Conservation (phyloP, 2,888 invertebrate species). For the Rhorus exstirpatorius region DNA sequence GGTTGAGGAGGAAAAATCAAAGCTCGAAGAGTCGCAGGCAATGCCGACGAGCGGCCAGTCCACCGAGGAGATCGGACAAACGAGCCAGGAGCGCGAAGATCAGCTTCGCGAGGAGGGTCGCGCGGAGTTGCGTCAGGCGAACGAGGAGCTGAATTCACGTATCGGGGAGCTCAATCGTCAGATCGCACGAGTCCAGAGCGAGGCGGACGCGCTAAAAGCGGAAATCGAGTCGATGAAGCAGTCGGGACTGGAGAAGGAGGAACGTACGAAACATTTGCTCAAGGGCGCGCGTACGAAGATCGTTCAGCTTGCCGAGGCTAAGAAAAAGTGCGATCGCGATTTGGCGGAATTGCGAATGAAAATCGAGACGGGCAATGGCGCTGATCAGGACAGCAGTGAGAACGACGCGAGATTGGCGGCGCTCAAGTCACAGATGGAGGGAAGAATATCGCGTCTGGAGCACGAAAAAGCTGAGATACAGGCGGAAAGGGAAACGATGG, state of each 20-base stretch:
- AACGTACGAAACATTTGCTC: constrained; percentile 89
- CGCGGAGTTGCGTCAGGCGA: constrained; percentile 84
- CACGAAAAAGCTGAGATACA: constrained; percentile 91
- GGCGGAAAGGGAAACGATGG: constrained; percentile 90
- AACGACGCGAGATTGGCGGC: constrained; percentile 87
- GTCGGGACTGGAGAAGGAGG: constrained; percentile 88
- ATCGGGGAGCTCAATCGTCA: constrained; percentile 84
- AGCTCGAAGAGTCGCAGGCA: constrained; percentile 87
- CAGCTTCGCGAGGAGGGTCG: constrained; percentile 86
- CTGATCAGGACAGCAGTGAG: constrained; percentile 82
- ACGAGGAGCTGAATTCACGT: constrained; percentile 78
- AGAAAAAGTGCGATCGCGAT: constrained; percentile 87
- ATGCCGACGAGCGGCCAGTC: constrained; percentile 82
- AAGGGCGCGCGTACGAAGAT: constrained; percentile 92
- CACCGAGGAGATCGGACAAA: constrained; percentile 82
- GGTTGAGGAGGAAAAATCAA: constrained; percentile 89
- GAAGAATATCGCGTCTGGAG: constrained; percentile 90
- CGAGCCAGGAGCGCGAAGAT: constrained; percentile 84
- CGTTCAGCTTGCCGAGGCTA: constrained; percentile 90
- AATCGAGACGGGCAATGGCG: constrained; percentile 76
- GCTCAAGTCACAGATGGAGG: constrained; percentile 91
- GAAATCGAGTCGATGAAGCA: constrained; percentile 89
- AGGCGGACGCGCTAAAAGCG: constrained; percentile 89
- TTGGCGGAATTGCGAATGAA: constrained; percentile 81
- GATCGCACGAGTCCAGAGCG: constrained; percentile 87